These are phyloP conservation scores for Lathronympha strigana DNA, from an alignment of 2,888 invertebrate genomes.

Conservation along the genomic window DNA sequence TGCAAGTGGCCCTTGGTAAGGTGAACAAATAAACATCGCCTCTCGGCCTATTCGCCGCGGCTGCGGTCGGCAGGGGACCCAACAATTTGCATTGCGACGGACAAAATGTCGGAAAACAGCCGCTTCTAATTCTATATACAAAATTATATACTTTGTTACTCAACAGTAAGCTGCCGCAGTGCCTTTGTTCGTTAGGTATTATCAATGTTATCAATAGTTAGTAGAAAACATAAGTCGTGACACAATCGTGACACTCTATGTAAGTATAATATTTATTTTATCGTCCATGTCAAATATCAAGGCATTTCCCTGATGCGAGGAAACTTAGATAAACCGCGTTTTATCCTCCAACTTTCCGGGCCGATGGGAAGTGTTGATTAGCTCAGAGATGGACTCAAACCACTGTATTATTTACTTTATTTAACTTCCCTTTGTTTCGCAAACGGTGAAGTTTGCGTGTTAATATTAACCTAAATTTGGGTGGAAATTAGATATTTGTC, in stretches of 20 bases:
- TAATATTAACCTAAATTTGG: not conserved
- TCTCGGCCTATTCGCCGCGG: conserved; percentile 3
- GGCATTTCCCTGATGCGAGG: not conserved
- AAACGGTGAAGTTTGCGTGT: conserved; percentile 2
- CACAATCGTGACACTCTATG: too few relatives aligned
- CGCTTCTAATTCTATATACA: conserved; percentile 5
- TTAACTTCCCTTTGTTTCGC: conserved; percentile 6
- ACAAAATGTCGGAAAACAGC: conserved; percentile 27
- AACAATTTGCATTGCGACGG: conserved; percentile 25
- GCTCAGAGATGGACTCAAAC: not conserved
- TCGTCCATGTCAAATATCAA: not conserved
- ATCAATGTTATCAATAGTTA: too few relatives aligned
- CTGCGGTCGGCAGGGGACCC: conserved; percentile 11
- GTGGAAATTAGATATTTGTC: not conserved
- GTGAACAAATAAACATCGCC: not conserved
- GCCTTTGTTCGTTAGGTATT: too few relatives aligned
- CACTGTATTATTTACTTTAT: conserved; percentile 19
- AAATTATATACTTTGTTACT: not conserved
- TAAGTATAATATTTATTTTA: too few relatives aligned
- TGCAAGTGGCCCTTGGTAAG: too few relatives aligned
- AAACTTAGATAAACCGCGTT: conserved; percentile 4
- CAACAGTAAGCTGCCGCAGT: too few relatives aligned
- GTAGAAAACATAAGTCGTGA: too few relatives aligned
- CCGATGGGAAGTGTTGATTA: conserved; percentile 6
- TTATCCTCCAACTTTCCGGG: not conserved